These are phyloP conservation scores for Danio albolineatus DNA, from an alignment of 2,797 vertebrate species.

Conservation along the genomic window DNA sequence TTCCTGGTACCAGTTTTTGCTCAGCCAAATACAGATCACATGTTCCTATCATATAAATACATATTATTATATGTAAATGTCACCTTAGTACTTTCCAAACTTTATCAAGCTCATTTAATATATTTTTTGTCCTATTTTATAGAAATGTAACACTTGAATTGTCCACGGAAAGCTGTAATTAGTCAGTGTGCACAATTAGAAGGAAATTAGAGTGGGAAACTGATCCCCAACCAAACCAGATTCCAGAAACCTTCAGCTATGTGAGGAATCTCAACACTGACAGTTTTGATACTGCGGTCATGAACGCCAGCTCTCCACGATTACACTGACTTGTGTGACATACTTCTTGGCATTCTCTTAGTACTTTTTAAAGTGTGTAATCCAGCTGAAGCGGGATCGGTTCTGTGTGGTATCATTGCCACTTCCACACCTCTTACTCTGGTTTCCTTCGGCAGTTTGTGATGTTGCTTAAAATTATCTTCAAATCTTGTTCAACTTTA, in stretches of 20 bases:
- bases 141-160: not conserved
- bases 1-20: too few species aligned
- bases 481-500: not conserved
- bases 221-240: conserved; percentile 29
- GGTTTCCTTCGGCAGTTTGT: conserved; percentile 20
- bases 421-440: conserved; percentile 39
- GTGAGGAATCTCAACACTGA: conserved; percentile 50
- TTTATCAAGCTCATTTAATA: too few species aligned
- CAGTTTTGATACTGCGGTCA: conserved; percentile 5
- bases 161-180: not conserved
- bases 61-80: not conserved
- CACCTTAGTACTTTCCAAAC: not conserved
- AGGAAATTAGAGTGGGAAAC: conserved; percentile 28
- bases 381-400: conserved; percentile 32
- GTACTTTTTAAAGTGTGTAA: conserved; percentile 57
- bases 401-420: conserved; percentile 47
- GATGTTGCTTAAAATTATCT: conserved; percentile 18
- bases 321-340: conserved; percentile 40
- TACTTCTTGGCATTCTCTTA: conserved; percentile 53
- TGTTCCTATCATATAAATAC: too few species aligned
- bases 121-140: not conserved
- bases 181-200: conserved; percentile 2
- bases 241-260: conserved; percentile 37
- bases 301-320: not conserved
- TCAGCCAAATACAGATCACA: not conserved